Base-by-base conservation (phyloP, 2,888 invertebrate genomes). In the Lapara coniferarum region DNA sequence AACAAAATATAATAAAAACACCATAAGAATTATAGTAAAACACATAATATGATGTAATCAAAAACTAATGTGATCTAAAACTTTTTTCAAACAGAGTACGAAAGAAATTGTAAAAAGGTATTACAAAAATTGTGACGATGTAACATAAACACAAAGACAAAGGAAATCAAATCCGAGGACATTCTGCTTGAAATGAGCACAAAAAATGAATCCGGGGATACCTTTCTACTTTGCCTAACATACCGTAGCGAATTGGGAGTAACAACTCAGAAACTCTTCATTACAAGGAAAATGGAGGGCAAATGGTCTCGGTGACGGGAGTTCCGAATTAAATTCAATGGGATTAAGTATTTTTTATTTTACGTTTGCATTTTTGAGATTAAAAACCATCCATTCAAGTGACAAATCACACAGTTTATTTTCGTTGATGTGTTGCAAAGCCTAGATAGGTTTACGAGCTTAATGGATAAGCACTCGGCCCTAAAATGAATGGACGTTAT, bases 251-350 rank as follows among this genome's bases (percentile, higher is more conserved):
- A 80, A 81, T 84, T 77, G 79, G 76, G 77, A 77, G 80, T 81
- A 82, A 82, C 81, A 78, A 78, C 77, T 83, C 80, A 79, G 77
- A 79, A 77, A 78, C 77, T 77, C 80, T 77, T 81, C 78, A 77
- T 84, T 84, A 81, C 71, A 74, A 73, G 74, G 74, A 80, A 80
- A 83, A 81, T 76, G 78, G 77, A 77, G 74, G 73, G 80, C 71
- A 79, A 82, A 81, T 76, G 76, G 76, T 77, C 77, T 78, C 71
- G 69, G 71, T 78, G 81, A 82, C 76, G 78, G 69, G 74, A 77
- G 72, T 74, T 75, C 77, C 67, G 77, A 82, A 82, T 78, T 73
- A 83, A 81, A 82, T 80, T 82, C 77, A 72, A 77, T 75, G 74
- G 78, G 76, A 73, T 73, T 70, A 78, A 80, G 79, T 79, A 75